Percentiles rank a stretch among this genome's conserved stretches.
Evolutionary conservation across 2,113 vertebrate genomes (phyloP).

Genomic region (Pteruthius melanotis): DNA sequence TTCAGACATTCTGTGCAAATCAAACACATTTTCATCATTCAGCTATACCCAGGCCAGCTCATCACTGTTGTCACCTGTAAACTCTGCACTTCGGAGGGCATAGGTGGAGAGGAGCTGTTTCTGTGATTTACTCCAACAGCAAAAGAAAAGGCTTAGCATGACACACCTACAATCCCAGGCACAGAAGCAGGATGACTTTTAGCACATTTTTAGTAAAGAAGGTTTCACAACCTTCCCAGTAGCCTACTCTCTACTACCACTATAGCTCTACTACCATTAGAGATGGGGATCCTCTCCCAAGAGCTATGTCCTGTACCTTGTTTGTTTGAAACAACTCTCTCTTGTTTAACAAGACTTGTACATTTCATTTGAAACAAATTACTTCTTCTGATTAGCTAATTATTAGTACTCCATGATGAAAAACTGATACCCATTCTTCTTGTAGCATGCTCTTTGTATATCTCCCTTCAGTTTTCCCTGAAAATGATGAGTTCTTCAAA

Average conservation of each 20-base stretch:
- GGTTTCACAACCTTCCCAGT: neutral
- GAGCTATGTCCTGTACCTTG: neutral
- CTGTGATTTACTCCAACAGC: neutral
- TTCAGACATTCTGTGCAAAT: neutral
- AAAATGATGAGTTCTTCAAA: neutral
- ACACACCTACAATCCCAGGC: neutral
- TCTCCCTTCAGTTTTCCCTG: neutral
- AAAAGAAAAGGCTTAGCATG: neutral
- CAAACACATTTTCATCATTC: neutral
- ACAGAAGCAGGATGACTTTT: neutral
- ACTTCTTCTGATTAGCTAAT: neutral
- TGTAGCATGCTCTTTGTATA: neutral
- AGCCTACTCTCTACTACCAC: neutral
- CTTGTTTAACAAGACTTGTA: neutral
- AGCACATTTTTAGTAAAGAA: neutral
- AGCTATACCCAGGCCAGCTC: neutral
- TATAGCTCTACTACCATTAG: neutral
- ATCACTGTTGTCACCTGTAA: neutral
- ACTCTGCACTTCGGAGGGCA: neutral
- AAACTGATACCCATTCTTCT: neutral
- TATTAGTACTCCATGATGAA: neutral
- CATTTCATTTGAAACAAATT: neutral
- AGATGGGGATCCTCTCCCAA: neutral
- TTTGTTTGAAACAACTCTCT: neutral
- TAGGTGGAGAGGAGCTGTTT: neutral